Evolutionary conservation across 1,140 invertebrate genomes (phyloP).

Genomic region (Galendromus occidentalis): DNA sequence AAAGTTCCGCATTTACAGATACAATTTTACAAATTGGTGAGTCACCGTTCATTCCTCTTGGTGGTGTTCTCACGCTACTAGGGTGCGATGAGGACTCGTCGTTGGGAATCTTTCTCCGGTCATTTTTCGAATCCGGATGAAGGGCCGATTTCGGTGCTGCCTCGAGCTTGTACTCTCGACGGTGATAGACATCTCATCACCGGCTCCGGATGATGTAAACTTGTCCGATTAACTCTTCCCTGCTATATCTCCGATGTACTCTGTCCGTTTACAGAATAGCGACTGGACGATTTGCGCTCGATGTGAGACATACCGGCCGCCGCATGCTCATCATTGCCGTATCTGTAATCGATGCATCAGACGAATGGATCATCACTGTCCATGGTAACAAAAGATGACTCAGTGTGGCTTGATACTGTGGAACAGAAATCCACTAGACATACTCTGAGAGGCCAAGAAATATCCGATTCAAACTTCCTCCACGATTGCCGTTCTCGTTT

Average conservation of each 20-base stretch:
- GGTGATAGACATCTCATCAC: no score
- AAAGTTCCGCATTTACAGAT: no score
- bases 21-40: constrained; percentile 14
- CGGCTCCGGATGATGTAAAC: no score
- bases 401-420: constrained; percentile 12
- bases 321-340: constrained; percentile 66
- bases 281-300: constrained; percentile 68
- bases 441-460: no score
- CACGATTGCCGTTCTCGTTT: constrained; percentile 12
- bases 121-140: no score
- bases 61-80: constrained; percentile 3
- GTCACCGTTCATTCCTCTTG: not conserved
- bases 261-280: constrained; percentile 26
- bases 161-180: no score
- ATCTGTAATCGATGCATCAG: constrained; percentile 67
- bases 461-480: no score
- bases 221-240: no score
- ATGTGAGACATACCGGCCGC: constrained; percentile 64
- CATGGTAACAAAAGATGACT: constrained; percentile 36
- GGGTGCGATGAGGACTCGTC: not conserved
- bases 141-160: no score
- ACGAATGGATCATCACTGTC: constrained; percentile 78
- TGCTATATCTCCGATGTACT: not conserved
- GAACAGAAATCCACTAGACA: no score
- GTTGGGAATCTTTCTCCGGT: not conserved